phyloP scores from a whole-genome alignment of 1,140 invertebrate genomes.

The Drosophila tristis region DNA sequence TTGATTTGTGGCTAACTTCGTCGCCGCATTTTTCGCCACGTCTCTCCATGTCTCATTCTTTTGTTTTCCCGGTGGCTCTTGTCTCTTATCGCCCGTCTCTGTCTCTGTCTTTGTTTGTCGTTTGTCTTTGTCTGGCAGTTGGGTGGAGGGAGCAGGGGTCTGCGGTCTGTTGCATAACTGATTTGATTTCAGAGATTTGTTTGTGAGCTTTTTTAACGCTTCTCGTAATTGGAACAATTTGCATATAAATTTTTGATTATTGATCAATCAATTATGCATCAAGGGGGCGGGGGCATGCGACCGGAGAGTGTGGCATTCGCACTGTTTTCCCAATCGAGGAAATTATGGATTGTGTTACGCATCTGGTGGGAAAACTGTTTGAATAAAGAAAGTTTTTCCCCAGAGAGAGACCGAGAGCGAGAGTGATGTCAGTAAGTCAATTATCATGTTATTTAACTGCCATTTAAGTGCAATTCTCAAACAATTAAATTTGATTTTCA shows the following conservation, averaged over 20 bases:
- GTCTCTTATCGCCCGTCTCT: slow-evolving; percentile 11
- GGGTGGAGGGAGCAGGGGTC: background rate
- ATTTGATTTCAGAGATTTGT: slow-evolving; percentile 54
- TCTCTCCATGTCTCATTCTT: background rate
- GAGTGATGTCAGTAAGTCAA: slow-evolving; percentile 15
- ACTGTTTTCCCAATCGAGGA: slow-evolving; percentile 41
- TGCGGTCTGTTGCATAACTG: slow-evolving; percentile 31
- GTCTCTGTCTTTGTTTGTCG: slow-evolving; percentile 28
- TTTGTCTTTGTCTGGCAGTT: slow-evolving; percentile 16
- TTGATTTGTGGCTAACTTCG: too few species aligned
- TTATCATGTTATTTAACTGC: slow-evolving; percentile 34
- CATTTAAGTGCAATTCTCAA: slow-evolving; percentile 42
- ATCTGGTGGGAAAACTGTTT: slow-evolving; percentile 34
- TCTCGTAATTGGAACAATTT: slow-evolving; percentile 66
- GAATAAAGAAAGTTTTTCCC: background rate
- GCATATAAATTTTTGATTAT: slow-evolving; percentile 60
- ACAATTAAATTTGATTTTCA: slow-evolving; percentile 48
- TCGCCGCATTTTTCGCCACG: too few species aligned
- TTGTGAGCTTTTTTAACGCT: slow-evolving; percentile 52
- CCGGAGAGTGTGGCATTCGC: slow-evolving; percentile 43
- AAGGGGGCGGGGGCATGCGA: slow-evolving; percentile 4
- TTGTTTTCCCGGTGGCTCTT: slow-evolving; percentile 4
- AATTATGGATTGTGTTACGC: slow-evolving; percentile 35
- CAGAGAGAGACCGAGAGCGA: slow-evolving; percentile 4
- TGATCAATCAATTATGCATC: slow-evolving; percentile 65